Evolutionary conservation across 2,113 vertebrate genomes (phyloP), one percentile per base, ranked within the genome.

Genomic region (Gnathonemus echidnorhynchus): DNA sequence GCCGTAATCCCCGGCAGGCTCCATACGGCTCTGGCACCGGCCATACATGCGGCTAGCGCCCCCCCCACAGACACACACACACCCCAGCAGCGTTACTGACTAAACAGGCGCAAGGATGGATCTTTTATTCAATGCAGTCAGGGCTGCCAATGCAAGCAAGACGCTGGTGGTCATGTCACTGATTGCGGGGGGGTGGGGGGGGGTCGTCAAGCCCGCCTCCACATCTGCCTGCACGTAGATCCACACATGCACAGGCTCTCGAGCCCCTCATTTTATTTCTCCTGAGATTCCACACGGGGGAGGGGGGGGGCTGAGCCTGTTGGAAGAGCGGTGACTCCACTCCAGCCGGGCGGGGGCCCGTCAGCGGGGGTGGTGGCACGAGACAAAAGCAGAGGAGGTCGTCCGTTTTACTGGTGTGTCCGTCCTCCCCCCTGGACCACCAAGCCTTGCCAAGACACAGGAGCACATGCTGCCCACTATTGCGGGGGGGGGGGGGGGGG

Each of bases 121-220:
- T 96, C 94, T 94, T 95, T 96, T 94, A 95, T 96, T 96, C 96
- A 96, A 94, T 96, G 95, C 93, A 95, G 95, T 95, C 95, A 93
- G 96, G 96, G 95, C 95, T 96, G 95, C 94, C 93, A 95, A 93
- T 92, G 92, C 95, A 95, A 95, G 95, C 93, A 42, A 91, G 91
- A 90, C 90, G 92, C 93, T 92, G 27, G 42, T 92, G 92, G 91
- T 93, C 92, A 88, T 93, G 93, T 93, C 94, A 91, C 91, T 91
- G 91, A 93, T 91, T 90, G 90, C 89, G 90, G 88, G 93, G 91
- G 89, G 91, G n/a, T n/a, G n/a, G 46, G 46, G 48, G 49, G 49
- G 49, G 24, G 92, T 92, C 89, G 91, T 93, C 91, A 91, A 93
- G 93, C 93, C 93, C 91, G 92, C 92, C 94, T 89, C 90, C 91